Percentiles rank a stretch among this genome's conserved stretches.
Evolutionary conservation across 2,888 invertebrate species (phyloP).

Genomic region (Dryococelus australis): DNA sequence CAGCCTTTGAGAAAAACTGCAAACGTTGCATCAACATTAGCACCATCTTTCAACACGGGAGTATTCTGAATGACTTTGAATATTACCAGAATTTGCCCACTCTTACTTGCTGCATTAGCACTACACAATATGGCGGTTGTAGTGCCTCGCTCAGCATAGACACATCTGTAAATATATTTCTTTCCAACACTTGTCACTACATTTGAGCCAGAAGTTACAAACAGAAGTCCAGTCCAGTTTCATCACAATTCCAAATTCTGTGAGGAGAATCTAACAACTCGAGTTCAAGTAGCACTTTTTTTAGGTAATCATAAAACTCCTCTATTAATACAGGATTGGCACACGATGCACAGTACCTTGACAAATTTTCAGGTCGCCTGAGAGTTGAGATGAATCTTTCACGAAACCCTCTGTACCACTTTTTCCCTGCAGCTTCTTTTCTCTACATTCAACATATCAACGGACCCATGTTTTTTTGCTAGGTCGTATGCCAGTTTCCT

Average conservation of each 20-base stretch:
- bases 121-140: no score
- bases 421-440: slow-evolving; percentile 5
- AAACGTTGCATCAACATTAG: no score
- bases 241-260: slow-evolving; percentile 21
- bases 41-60: no score
- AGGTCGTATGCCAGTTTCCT: slow-evolving; percentile 28
- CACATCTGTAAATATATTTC: slow-evolving; percentile 18
- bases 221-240: background rate
- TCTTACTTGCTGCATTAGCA: background rate
- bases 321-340: slow-evolving; percentile 22
- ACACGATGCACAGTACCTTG: slow-evolving; percentile 19
- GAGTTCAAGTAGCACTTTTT: background rate
- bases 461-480: background rate
- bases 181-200: slow-evolving; percentile 18
- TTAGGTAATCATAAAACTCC: no score
- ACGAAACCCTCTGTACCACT: no score
- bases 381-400: background rate
- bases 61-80: no score
- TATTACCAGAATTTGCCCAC: no score
- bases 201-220: no score
- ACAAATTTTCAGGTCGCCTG: slow-evolving; percentile 24
- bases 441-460: slow-evolving; percentile 12
- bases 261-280: background rate
- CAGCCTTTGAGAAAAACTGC: no score
- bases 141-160: slow-evolving; percentile 13